These are phyloP conservation scores for Podabrus alpinus DNA, from an alignment of 2,888 invertebrate genomes.

Conservation along the genomic window DNA sequence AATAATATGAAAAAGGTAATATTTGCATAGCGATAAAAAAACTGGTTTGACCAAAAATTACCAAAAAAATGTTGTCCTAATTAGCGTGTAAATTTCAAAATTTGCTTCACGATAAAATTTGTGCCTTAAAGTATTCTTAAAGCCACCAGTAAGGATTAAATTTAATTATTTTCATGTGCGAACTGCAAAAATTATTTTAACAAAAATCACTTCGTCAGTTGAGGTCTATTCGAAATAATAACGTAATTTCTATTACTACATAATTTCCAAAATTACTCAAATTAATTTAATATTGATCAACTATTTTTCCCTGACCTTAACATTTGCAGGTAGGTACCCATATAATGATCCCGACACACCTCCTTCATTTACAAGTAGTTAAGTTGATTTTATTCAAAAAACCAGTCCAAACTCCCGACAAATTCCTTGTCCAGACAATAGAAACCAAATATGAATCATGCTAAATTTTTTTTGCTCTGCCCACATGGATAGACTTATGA, in stretches of 20 bases:
- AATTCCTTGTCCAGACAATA: background rate
- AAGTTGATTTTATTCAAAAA: background rate
- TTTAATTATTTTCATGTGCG: too few species aligned
- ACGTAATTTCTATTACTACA: background rate
- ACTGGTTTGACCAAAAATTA: background rate
- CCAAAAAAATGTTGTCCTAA: background rate
- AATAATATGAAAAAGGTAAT: background rate
- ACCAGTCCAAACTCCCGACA: background rate
- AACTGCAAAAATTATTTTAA: too few species aligned
- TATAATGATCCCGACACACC: background rate
- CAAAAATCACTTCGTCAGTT: too few species aligned
- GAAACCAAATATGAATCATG: background rate
- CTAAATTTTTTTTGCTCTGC: background rate
- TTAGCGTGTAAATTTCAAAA: background rate
- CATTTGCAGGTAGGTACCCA: background rate
- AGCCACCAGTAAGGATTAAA: too few species aligned
- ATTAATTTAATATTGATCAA: background rate
- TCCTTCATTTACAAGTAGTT: background rate
- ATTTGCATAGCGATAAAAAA: background rate
- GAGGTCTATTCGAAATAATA: too few species aligned
- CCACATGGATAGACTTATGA: background rate
- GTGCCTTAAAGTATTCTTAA: too few species aligned
- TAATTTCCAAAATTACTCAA: background rate
- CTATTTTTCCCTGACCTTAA: background rate
- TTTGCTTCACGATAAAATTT: too few species aligned